A percentile compares a stretch with the other conserved stretches of the same genome.
Evolutionary conservation across 2,113 vertebrate species (phyloP).

Genomic region (Ranitomeya imitator): DNA sequence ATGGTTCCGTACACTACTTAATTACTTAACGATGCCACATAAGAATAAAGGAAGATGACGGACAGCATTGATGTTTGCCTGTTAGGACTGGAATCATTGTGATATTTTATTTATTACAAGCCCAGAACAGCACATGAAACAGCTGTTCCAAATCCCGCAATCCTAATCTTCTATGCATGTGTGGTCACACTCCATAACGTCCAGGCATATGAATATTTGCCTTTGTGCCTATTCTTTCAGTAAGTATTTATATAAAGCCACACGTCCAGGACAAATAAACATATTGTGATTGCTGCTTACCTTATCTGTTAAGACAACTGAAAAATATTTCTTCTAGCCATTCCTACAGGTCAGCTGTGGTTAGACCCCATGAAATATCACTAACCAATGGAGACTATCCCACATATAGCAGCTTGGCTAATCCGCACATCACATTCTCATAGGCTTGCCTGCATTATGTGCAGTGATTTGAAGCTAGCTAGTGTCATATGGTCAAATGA

Average conservation of each 20-base stretch:
- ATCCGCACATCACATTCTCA: conserved; percentile 11
- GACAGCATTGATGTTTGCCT: background rate
- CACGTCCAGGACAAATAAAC: conserved; percentile 12
- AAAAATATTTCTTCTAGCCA: conserved; percentile 51
- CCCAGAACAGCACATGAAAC: background rate
- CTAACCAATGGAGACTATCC: conserved; percentile 51
- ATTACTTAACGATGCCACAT: background rate
- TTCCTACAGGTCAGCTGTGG: conserved; percentile 58
- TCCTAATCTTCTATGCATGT: background rate
- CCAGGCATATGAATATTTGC: conserved; percentile 24
- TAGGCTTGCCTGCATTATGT: background rate
- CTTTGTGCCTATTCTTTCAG: conserved; percentile 41
- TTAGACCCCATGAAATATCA: conserved; percentile 61
- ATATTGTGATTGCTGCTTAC: conserved; percentile 52
- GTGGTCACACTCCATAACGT: conserved; percentile 17
- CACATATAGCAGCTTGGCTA: background rate
- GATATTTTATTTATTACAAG: conserved; percentile 17
- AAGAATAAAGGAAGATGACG: background rate
- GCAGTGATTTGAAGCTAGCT: background rate
- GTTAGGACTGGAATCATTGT: conserved; percentile 20
- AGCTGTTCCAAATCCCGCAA: conserved; percentile 19
- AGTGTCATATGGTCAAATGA: background rate
- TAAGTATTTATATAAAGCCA: conserved; percentile 53
- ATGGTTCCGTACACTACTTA: background rate
- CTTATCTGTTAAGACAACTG: conserved; percentile 59